A percentile compares a stretch with the other conserved stretches of the same genome.
Conservation (phyloP, 2,113 vertebrate genomes). For the Pseudorhombus dupliciocellatus region DNA sequence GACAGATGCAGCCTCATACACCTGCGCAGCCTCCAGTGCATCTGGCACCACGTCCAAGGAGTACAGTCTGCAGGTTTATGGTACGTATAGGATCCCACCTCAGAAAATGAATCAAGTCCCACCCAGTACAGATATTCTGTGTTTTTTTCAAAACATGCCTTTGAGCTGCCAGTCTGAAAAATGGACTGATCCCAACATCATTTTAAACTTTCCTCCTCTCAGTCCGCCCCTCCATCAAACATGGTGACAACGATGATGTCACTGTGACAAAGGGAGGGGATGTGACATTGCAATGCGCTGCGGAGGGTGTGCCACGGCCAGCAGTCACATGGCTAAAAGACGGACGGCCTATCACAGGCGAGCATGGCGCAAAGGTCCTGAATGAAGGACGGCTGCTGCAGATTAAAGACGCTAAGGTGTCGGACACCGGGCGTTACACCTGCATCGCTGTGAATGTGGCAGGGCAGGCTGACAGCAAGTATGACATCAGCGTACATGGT, state of each 20-base stretch:
- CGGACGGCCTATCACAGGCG: constrained; percentile 78
- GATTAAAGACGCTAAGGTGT: constrained; percentile 82
- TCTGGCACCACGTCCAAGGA: constrained; percentile 87
- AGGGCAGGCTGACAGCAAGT: constrained; percentile 90
- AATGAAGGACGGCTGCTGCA: constrained; percentile 83
- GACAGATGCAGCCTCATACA: constrained; percentile 87
- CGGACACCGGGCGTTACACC: constrained; percentile 90
- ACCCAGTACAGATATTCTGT: no score
- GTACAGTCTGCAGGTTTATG: constrained; percentile 90
- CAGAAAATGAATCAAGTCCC: no score
- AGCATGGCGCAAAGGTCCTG: constrained; percentile 73
- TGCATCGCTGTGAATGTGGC: constrained; percentile 92
- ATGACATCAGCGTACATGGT: constrained; percentile 91
- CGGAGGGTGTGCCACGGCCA: constrained; percentile 86
- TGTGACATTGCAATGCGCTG: constrained; percentile 87
- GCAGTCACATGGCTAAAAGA: constrained; percentile 92
- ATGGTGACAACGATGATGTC: constrained; percentile 71
- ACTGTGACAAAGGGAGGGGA: constrained; percentile 81
- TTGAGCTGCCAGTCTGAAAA: no score
- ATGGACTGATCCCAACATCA: no score
- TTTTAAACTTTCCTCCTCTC: constrained; percentile 37
- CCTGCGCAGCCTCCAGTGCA: constrained; percentile 87
- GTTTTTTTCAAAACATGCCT: no score
- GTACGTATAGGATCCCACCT: constrained; percentile 70
- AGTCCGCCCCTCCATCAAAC: constrained; percentile 89